Evolutionary conservation across 2,797 vertebrate genomes (phyloP).

Genomic region (Geotrypetes seraphini): DNA sequence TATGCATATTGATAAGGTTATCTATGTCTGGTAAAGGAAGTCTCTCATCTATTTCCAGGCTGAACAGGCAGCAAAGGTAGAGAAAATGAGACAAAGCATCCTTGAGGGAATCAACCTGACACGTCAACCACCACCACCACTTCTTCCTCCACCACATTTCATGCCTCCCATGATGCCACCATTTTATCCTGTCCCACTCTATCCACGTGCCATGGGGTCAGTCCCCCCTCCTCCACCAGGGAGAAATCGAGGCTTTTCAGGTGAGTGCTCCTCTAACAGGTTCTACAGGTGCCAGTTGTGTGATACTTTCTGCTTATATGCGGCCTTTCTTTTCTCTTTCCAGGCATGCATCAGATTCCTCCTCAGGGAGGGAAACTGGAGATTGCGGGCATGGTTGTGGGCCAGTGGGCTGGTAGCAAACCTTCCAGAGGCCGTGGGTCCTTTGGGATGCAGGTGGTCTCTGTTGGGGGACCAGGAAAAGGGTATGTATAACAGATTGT

Average conservation of each 20-base stretch:
- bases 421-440: slow-evolving; percentile 73
- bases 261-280: slow-evolving; percentile 30
- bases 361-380: slow-evolving; percentile 87
- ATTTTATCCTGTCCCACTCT: slow-evolving; percentile 77
- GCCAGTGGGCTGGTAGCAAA: slow-evolving; percentile 86
- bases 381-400: slow-evolving; percentile 87
- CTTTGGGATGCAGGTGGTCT: slow-evolving; percentile 86
- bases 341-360: slow-evolving; percentile 82
- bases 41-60: slow-evolving; percentile 44
- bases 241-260: slow-evolving; percentile 77
- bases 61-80: slow-evolving; percentile 79
- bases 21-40: no score
- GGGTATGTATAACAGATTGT: slow-evolving; percentile 50
- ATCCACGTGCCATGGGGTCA: slow-evolving; percentile 70
- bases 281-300: no score
- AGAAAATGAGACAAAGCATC: slow-evolving; percentile 88
- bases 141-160: slow-evolving; percentile 73
- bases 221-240: slow-evolving; percentile 56
- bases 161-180: slow-evolving; percentile 77
- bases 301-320: no score
- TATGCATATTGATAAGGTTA: no score
- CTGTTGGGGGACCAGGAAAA: slow-evolving; percentile 73
- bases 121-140: slow-evolving; percentile 69
- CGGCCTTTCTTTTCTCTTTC: background rate
- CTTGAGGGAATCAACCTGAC: slow-evolving; percentile 81